A percentile compares a stretch with the other conserved stretches of the same genome.
Evolutionary conservation across 2,113 vertebrate species (phyloP).

Genomic region (Geothlypis trichas): DNA sequence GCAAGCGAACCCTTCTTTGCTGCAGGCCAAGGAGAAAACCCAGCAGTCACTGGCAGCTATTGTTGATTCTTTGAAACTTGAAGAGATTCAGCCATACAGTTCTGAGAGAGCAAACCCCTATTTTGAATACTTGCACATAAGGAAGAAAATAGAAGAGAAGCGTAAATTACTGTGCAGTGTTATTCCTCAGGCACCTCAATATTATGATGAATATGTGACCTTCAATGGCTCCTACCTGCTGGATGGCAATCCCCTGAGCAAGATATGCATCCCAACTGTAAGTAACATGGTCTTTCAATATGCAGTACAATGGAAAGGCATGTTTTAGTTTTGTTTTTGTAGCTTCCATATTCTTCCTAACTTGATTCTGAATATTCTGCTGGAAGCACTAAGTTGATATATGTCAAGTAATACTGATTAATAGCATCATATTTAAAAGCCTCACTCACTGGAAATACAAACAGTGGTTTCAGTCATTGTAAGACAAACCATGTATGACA

Average conservation of each 20-base stretch:
- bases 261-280: conserved; percentile 97
- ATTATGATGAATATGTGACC: conserved; percentile 97
- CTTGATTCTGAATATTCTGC: neutral
- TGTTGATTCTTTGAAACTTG: conserved; percentile 94
- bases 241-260: conserved; percentile 97
- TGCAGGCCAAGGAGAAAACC: conserved; percentile 88
- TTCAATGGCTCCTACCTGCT: conserved; percentile 97
- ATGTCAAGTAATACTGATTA: neutral
- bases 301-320: neutral
- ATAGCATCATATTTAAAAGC: neutral
- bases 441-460: neutral
- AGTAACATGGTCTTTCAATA: conserved; percentile 59
- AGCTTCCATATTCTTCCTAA: neutral
- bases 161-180: conserved; percentile 95
- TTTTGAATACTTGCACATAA: conserved; percentile 97
- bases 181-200: conserved; percentile 95
- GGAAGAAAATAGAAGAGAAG: conserved; percentile 97
- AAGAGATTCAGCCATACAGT: conserved; percentile 97
- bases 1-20: conserved; percentile 77
- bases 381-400: neutral
- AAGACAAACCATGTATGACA: neutral
- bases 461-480: neutral
- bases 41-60: conserved; percentile 94
- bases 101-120: conserved; percentile 97
- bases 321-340: neutral